These are phyloP conservation scores for Anadara kagoshimensis DNA, from an alignment of 1,140 invertebrate genomes.

Conservation along the genomic window DNA sequence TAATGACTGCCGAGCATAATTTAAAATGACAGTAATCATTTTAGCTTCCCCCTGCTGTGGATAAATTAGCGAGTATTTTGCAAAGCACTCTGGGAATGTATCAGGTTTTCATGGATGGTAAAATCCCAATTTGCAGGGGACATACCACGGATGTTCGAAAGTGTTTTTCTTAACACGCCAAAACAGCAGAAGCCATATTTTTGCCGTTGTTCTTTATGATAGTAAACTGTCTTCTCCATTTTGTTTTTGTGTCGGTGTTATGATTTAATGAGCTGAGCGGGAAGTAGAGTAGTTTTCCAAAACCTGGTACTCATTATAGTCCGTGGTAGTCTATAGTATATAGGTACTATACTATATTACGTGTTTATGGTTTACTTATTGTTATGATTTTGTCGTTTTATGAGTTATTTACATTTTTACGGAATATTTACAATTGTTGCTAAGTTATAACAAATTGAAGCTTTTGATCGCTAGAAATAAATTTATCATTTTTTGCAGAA, in stretches of 20 bases:
- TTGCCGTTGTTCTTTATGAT: slow-evolving; percentile 1
- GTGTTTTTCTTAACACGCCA: slow-evolving; percentile 25
- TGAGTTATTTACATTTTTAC: no score
- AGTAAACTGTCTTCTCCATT: background rate
- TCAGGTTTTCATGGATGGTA: slow-evolving; percentile 22
- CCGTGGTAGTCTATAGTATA: no score
- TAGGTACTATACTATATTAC: no score
- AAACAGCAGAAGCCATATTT: slow-evolving; percentile 13
- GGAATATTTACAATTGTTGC: no score
- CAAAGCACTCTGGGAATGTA: slow-evolving; percentile 28
- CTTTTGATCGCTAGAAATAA: no score
- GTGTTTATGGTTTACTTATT: no score
- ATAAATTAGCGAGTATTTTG: slow-evolving; percentile 21
- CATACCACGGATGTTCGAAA: slow-evolving; percentile 25
- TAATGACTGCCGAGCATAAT: background rate
- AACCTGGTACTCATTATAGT: no score
- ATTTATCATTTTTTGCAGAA: no score
- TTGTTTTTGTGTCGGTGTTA: slow-evolving; percentile 5
- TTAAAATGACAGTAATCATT: slow-evolving; percentile 34
- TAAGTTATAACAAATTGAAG: no score
- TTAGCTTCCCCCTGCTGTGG: slow-evolving; percentile 19
- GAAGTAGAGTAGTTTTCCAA: background rate
- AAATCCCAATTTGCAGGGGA: slow-evolving; percentile 35
- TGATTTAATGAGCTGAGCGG: background rate
- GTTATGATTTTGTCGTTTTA: no score